Base-by-base conservation (phyloP, 2,888 invertebrate species). In the Hydriomena furcata region DNA sequence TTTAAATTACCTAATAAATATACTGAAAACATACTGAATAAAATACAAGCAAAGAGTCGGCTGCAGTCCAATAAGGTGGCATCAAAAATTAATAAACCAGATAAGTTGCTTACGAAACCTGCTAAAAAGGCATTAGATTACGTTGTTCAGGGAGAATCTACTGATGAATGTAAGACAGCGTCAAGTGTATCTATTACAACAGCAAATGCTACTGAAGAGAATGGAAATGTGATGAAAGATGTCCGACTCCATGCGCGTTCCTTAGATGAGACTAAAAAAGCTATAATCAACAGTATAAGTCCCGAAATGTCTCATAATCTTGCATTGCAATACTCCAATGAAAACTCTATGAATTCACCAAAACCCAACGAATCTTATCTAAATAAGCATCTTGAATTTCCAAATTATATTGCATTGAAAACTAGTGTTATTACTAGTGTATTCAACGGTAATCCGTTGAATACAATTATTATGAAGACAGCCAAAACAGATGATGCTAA, bases 1-100 rank as follows among this genome's bases (percentile, higher is more conserved):
- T 24, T 48, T 27, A 3, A 1, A 7, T 17, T n/a, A 11, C 23
- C 36, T 1, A 55, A 50, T 35, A 35, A 31, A 35, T 37, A 37
- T n/a, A 48, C 38, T 6, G 12, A 45, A 42, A 21, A 45, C 4
- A 20, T 44, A 12, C 10, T 32, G 0, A 36, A 43, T 10, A 21
- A 30, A 35, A 8, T 30, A 23, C 8, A 37, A 24, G 25, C 12
- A n/a, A 40, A 7, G 4, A 7, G 24, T 17, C 17, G 2, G 6
- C 28, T 17, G 4, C 24, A 38, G 11, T 7, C n/a, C n/a, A n/a
- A n/a, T n/a, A n/a, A n/a, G n/a, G n/a, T n/a, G n/a, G n/a, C 17
- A 24, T n/a, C n/a, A 2, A 24, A 24, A 35, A 30, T 24, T 6
- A 24, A 10, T 6, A 8, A 25, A 21, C 1, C 3, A 10, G 8